Conservation (phyloP, 2,797 vertebrate species). For the Hapalemur alaotrensis region DNA sequence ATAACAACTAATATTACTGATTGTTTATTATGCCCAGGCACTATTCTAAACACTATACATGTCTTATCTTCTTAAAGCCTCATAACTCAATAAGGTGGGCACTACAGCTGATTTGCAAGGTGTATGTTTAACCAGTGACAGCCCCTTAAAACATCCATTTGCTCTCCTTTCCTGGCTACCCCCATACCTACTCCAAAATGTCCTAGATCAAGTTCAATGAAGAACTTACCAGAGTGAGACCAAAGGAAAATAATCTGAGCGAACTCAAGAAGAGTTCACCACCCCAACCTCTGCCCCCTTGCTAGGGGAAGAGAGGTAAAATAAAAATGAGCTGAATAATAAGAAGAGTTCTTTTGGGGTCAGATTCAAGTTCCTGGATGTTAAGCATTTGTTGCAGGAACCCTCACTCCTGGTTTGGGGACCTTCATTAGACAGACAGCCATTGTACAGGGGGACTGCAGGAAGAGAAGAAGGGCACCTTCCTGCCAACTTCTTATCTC, state of each 20-base stretch:
- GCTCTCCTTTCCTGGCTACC: not conserved
- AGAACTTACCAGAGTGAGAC: not conserved
- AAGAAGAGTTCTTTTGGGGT: not conserved
- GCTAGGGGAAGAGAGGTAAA: not conserved
- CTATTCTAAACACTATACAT: not conserved
- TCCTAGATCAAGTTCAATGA: not conserved
- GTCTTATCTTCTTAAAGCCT: not conserved
- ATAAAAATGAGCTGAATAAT: not conserved
- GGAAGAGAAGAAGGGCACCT: not conserved
- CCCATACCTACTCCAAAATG: not conserved
- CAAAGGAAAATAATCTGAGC: not conserved
- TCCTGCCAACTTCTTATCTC: not conserved
- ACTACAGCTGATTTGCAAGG: not conserved
- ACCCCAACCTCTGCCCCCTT: not conserved
- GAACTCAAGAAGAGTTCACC: not conserved
- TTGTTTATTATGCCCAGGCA: not conserved
- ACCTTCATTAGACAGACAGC: not conserved
- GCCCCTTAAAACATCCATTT: not conserved
- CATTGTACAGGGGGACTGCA: not conserved
- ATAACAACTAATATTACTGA: constrained; percentile 3
- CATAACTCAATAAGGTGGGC: not conserved
- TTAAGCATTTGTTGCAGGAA: not conserved
- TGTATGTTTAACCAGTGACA: not conserved
- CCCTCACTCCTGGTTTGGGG: not conserved
- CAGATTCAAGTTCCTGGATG: not conserved